Evolutionary conservation across 2,888 invertebrate genomes (phyloP), one percentile per base, ranked within the genome.

Genomic region (Brenthis ino): DNA sequence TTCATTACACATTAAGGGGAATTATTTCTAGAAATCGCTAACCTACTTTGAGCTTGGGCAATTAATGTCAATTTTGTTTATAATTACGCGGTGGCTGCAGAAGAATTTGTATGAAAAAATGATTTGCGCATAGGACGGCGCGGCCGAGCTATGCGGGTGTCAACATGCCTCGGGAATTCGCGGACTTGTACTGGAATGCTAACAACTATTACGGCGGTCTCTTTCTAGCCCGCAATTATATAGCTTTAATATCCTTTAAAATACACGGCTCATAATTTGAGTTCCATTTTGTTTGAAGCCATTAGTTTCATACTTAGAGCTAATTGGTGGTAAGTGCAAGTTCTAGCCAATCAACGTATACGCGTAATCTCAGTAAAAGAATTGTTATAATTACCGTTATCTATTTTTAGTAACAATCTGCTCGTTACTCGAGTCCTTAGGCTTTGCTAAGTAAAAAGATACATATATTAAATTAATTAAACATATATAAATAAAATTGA

Each of bases 11-110:
- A 69, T 72, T 68, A 73, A 71, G 70, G 56, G 64, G 72, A 72
- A 73, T 72, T 73, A 75, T 86, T 87, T 87, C 90, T 90, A 90
- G 89, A 88, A 88, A 86, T 86, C 84, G 77, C 85, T 89, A 89
- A 86, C 86, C 86, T 82, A 89, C 86, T 86, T 88, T 81, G 82
- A 85, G 84, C 76, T 78, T 65, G 74, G 80, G 83, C 81, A 91
- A 91, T 91, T 90, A 88, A 85, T 90, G 89, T 87, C 89, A 89
- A 90, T 91, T 89, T 89, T 86, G 84, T 87, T 87, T 88, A 87
- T 90, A 90, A 91, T 91, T 88, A 82, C 78, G 75, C 74, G 79
- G 76, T 80, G 73, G 71, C 74, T 65, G 74, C 61, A 58, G 64
- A 61, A 74, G 76, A 73, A 77, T 77, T 74, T 72, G 81, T 78